Conservation (phyloP, 2,113 vertebrate species). For the Hemichromis elongatus region DNA sequence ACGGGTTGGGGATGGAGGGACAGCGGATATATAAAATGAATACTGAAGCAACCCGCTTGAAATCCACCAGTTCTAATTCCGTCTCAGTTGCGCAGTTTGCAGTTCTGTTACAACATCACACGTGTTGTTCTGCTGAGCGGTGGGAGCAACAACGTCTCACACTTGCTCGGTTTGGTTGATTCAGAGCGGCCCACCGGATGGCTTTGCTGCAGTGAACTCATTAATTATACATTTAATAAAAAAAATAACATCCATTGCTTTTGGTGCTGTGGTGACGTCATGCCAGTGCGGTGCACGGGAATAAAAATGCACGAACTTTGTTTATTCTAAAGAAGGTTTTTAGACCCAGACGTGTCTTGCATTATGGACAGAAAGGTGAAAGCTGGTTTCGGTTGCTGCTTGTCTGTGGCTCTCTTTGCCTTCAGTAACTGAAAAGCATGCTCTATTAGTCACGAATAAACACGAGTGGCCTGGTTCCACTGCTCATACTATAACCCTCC, state of each 20-base stretch:
- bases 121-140: not conserved
- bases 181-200: not conserved
- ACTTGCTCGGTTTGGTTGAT: not conserved
- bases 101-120: not conserved
- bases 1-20: fast-evolving
- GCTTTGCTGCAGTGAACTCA: not conserved
- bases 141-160: not conserved
- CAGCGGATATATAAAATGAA: fast-evolving
- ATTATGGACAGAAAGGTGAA: not conserved
- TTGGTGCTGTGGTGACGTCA: not conserved
- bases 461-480: not conserved
- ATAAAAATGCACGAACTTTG: not conserved
- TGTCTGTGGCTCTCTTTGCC: not conserved
- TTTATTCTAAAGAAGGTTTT: not conserved
- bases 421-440: not conserved
- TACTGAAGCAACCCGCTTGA: not conserved
- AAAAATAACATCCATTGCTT: not conserved
- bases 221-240: not conserved
- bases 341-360: not conserved
- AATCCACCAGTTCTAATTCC: not conserved
- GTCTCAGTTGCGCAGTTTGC: not conserved
- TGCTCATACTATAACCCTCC: fast-evolving
- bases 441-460: not conserved
- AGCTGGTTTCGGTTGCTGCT: not conserved
- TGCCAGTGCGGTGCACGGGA: not conserved